phyloP scores from a whole-genome alignment of 1,140 invertebrate genomes.

The Eriosoma lanigerum region DNA sequence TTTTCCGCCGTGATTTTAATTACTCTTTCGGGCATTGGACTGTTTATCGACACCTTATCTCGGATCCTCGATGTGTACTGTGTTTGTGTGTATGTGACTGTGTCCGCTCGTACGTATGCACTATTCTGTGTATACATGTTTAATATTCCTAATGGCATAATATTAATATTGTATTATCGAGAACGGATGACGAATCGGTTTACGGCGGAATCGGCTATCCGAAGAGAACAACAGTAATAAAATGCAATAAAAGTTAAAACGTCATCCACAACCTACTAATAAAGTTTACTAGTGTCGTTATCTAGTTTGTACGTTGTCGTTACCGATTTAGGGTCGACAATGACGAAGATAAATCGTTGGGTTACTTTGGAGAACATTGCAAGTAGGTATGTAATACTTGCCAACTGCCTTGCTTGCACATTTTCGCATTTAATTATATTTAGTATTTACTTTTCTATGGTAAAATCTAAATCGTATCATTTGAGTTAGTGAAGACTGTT shows the following conservation, averaged over 20 bases:
- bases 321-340: slow-evolving; percentile 39
- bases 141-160: too few relatives aligned
- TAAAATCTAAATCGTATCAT: neutral
- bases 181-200: slow-evolving; percentile 14
- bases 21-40: slow-evolving; percentile 30
- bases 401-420: neutral
- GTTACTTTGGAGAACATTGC: neutral
- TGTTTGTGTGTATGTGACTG: neutral
- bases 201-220: neutral
- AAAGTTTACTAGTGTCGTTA: slow-evolving; percentile 10
- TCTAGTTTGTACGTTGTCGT: neutral
- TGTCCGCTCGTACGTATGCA: slow-evolving; percentile 8
- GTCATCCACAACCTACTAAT: neutral
- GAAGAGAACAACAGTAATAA: neutral
- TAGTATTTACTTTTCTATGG: too few relatives aligned
- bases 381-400: neutral
- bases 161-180: slow-evolving; percentile 3
- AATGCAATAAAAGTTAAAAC: neutral
- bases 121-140: neutral
- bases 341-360: slow-evolving; percentile 35
- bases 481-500: neutral
- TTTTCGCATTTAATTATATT: neutral
- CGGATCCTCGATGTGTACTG: neutral
- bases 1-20: slow-evolving; percentile 18
- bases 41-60: slow-evolving; percentile 44